Percentiles rank a stretch among this genome's conserved stretches.
These are phyloP conservation scores for Tetrao urogallus DNA, from an alignment of 2,113 vertebrate species.

Conservation along the genomic window DNA sequence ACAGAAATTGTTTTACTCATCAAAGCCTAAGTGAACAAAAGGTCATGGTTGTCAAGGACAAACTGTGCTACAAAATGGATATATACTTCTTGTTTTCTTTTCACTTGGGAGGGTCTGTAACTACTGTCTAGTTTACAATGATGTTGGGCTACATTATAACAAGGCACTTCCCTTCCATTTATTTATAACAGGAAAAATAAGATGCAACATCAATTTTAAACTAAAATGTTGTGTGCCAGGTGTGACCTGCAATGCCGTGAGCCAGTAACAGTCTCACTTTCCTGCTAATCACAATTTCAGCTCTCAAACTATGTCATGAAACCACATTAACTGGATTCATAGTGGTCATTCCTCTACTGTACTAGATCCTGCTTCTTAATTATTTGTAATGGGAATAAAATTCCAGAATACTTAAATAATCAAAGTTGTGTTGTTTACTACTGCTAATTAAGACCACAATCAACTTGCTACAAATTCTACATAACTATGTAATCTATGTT, in stretches of 20 bases:
- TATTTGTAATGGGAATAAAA: not conserved
- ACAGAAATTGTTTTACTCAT: conserved; percentile 16
- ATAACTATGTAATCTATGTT: not conserved
- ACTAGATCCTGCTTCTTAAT: not conserved
- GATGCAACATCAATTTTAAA: not conserved
- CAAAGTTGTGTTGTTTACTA: not conserved
- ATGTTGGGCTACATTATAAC: conserved; percentile 32
- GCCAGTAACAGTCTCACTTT: not conserved
- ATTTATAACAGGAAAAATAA: conserved; percentile 17
- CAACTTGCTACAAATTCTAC: not conserved
- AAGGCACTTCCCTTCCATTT: conserved; percentile 47
- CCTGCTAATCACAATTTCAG: not conserved
- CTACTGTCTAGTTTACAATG: conserved; percentile 41
- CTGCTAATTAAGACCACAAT: not conserved
- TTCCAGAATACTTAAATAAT: not conserved
- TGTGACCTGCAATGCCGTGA: fast-evolving
- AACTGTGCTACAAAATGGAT: conserved; percentile 15
- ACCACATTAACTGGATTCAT: not conserved
- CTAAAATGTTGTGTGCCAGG: fast-evolving
- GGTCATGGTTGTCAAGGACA: not conserved
- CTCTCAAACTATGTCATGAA: not conserved
- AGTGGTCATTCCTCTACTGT: not conserved
- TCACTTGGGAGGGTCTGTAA: conserved; percentile 29
- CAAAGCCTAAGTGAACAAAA: conserved; percentile 9
- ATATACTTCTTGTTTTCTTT: conserved; percentile 55